These are phyloP conservation scores for Drosophila villosipedis DNA, from an alignment of 2,888 invertebrate species.

Conservation along the genomic window DNA sequence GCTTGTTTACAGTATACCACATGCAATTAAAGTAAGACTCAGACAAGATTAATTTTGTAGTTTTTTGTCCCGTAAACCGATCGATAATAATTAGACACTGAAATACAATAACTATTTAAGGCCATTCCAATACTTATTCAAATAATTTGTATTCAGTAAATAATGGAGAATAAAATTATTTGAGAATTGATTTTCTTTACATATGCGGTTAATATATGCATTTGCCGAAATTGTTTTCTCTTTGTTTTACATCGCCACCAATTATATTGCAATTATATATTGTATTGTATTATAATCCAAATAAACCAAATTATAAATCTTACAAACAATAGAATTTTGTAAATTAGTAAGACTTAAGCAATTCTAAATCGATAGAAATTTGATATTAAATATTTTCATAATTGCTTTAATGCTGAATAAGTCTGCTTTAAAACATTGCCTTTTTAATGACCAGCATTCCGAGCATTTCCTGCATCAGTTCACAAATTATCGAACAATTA, in stretches of 20 bases:
- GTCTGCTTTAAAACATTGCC: neutral
- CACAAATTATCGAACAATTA: slow-evolving; percentile 52
- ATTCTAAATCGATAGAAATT: neutral
- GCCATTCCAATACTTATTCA: neutral
- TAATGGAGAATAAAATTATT: neutral
- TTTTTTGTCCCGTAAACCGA: neutral
- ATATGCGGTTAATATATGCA: neutral
- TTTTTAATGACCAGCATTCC: slow-evolving; percentile 12
- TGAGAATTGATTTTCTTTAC: neutral
- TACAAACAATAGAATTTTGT: neutral
- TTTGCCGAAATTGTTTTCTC: neutral
- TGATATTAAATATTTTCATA: neutral
- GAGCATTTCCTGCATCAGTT: slow-evolving; percentile 32
- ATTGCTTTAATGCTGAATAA: neutral
- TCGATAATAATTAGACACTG: neutral
- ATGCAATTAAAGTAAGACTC: neutral
- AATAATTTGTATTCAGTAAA: too few species aligned
- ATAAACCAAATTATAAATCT: neutral
- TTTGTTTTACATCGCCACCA: neutral
- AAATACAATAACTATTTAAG: neutral
- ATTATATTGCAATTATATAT: neutral
- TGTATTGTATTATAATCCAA: neutral
- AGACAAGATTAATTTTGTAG: neutral
- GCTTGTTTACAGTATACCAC: neutral
- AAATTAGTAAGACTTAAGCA: neutral